Base-by-base conservation (phyloP, 2,113 vertebrate genomes). In the Amphilophus citrinellus region DNA sequence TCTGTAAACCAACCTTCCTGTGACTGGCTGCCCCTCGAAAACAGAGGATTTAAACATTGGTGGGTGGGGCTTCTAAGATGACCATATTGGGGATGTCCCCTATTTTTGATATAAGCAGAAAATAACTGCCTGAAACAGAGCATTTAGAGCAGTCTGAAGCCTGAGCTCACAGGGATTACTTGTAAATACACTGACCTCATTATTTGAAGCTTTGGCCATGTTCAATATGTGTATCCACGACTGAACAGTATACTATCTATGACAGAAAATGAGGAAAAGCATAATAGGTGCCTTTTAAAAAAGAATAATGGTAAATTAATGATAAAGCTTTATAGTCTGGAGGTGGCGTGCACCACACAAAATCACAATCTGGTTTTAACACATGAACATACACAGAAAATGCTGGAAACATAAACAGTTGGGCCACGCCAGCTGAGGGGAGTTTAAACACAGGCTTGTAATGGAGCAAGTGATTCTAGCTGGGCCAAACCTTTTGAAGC, bases 401-500 rank as follows among this genome's bases (percentile, higher is more conserved):
- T 89, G 73, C 88, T 93, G 94, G 94, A 94, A 96, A 94, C 79
- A 94, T 93, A 95, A 95, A 95, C 93, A 95, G 32, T 83, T 83
- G 84, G 82, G 65, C 79, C 66, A 86, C 39, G 90, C 92, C 93
- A 94, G 93, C 91, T 90, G 93, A 94, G 87, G 57, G 59, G 86
- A 92, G 88, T 94, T 96, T 93, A 95, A 95, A 95, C 92, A 94
- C 80, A 35, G 85, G 87, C 83, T 84, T 88, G 92, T 93, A 95
- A 96, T 95, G 94, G 94, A 95, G 94, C 94, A 94, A 95, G 89
- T 91, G 93, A 96, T 95, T 96, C 90, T 93, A 92, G 84, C 88
- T 15, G 85, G 61, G 91, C 90, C 90, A 93, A 89, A 86, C 79
- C 94, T 92, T 95, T 95, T 95, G 93, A 96, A 95, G 93, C 93